Conservation (phyloP, 1,140 invertebrate species). For the Cepaea nemoralis region DNA sequence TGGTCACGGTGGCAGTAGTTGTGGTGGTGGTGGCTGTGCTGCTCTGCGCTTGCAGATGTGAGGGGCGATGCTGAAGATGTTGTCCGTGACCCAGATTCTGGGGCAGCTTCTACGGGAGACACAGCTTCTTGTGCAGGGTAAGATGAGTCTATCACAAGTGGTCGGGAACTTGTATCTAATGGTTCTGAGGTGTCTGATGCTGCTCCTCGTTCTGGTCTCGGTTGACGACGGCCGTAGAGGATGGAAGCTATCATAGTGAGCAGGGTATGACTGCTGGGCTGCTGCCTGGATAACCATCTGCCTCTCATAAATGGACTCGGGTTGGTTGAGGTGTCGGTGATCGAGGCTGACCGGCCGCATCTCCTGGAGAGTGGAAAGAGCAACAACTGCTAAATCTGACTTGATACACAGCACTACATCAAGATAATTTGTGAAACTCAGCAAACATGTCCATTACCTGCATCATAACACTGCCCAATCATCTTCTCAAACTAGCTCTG, state of each 20-base stretch:
- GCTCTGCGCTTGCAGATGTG: not conserved
- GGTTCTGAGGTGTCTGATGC: not conserved
- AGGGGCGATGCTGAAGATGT: not conserved
- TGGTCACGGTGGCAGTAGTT: constrained; percentile 36
- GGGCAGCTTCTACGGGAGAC: not conserved
- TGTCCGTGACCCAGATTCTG: not conserved
- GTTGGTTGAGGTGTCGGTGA: not conserved
- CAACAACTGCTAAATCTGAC: too few relatives aligned
- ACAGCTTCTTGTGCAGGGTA: not conserved
- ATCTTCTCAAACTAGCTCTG: too few relatives aligned
- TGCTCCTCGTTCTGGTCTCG: constrained; percentile 11
- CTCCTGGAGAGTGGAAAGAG: constrained; percentile 23
- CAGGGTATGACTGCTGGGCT: too few relatives aligned
- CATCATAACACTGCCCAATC: too few relatives aligned
- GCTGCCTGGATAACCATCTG: constrained; percentile 6
- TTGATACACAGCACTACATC: too few relatives aligned
- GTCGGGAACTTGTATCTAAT: not conserved
- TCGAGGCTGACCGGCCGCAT: constrained; percentile 12
- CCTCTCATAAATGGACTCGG: not conserved
- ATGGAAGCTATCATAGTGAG: not conserved
- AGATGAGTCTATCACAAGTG: not conserved
- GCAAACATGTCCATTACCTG: too few relatives aligned
- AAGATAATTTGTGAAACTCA: too few relatives aligned
- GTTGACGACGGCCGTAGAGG: constrained; percentile 3
- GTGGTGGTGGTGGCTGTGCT: not conserved